These are phyloP conservation scores for Tipula unca DNA, from an alignment of 2,888 invertebrate genomes.

Conservation along the genomic window DNA sequence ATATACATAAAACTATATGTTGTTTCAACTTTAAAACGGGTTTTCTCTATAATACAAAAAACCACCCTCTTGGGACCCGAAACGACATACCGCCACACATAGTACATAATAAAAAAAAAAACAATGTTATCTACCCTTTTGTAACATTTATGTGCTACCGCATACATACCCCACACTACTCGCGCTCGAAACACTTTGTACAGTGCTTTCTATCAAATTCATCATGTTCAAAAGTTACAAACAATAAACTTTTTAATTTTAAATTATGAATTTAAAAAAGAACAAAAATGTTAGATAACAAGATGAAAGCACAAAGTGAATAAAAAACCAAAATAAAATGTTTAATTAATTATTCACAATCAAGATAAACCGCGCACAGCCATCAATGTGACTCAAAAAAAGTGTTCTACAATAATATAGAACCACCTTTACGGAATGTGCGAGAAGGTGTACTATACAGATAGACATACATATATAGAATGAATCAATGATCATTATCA, in stretches of 20 bases:
- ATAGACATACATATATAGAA: no score
- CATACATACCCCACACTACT: neutral
- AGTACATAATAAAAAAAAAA: neutral
- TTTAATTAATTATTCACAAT: neutral
- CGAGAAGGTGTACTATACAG: neutral
- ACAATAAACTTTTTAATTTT: neutral
- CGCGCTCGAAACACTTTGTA: neutral
- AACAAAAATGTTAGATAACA: neutral
- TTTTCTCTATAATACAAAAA: neutral
- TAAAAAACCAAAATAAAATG: neutral
- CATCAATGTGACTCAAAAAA: neutral
- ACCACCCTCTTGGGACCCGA: neutral
- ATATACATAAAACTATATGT: no score
- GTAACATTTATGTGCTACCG: neutral
- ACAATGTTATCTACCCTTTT: neutral
- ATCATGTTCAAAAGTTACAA: neutral
- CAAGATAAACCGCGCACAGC: neutral
- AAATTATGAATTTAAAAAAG: neutral
- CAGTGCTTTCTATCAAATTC: neutral
- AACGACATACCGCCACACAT: neutral
- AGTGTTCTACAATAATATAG: no score
- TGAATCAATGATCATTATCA: conserved; percentile 14
- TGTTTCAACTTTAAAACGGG: neutral
- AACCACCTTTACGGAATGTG: neutral
- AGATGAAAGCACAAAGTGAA: neutral